Evolutionary conservation across 2,113 vertebrate genomes (phyloP).

Genomic region (Ailuropoda melanoleuca): DNA sequence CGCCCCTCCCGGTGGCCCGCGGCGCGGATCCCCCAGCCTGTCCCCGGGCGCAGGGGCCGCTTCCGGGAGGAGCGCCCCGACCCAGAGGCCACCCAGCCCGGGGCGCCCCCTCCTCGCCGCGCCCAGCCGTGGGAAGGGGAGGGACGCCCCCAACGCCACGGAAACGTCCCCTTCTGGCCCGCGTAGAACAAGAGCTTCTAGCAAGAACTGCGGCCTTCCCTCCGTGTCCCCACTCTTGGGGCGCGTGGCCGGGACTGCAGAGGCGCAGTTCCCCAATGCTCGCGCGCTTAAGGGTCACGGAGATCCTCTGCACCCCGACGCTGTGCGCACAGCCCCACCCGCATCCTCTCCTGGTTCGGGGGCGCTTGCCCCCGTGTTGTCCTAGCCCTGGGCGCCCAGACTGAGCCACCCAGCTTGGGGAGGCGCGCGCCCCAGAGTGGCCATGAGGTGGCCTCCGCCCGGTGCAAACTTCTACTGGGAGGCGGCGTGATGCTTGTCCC

Average conservation of each 20-base stretch:
- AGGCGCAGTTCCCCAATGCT: background rate
- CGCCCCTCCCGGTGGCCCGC: fast-evolving
- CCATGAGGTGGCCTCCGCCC: background rate
- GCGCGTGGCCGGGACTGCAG: fast-evolving
- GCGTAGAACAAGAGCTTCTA: background rate
- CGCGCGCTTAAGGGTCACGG: fast-evolving
- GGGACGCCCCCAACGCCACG: background rate
- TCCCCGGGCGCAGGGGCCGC: background rate
- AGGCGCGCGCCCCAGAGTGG: background rate
- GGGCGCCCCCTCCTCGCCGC: background rate
- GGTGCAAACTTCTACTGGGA: background rate
- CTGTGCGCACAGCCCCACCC: background rate
- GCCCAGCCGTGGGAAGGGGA: background rate
- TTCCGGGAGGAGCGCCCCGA: background rate
- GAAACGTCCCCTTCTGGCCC: background rate
- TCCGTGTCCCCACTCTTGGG: background rate
- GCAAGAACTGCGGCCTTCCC: background rate
- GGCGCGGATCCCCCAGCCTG: background rate
- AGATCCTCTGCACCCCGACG: background rate
- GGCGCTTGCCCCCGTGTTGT: fast-evolving
- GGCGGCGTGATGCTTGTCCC: background rate
- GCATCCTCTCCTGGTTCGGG: background rate
- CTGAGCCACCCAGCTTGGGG: background rate
- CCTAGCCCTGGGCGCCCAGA: fast-evolving
- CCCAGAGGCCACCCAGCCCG: background rate